Evolutionary conservation across 1,140 invertebrate species (phyloP), one percentile per base, ranked within the genome.

Genomic region (Anthonomus grandis): DNA sequence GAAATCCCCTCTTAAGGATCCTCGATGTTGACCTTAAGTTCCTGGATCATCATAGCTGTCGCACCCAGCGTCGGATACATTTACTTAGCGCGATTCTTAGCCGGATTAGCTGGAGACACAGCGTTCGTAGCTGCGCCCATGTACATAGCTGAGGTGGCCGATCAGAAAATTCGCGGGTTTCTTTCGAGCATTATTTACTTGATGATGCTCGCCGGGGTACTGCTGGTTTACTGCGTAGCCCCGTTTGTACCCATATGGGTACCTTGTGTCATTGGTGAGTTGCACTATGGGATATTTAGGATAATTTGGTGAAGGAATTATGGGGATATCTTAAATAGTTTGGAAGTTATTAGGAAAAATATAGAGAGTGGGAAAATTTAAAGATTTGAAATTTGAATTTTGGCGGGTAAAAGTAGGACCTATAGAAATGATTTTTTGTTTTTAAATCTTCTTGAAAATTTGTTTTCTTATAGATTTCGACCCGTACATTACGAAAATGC

Each of bases 41-140:
- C 84, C 3, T 89, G 85, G 84, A 21, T 74, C 0, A 51, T 82
- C 0, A 84, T 87, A 19, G 68, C 78, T 4, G 63, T 78, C 25
- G 71, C 78, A 5, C 61, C 59, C 1, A 64, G 59, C 12, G 67
- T 78, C 0, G 70, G 70, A 64, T 62, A 77, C 36, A 63, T 82
- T 37, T 81, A 79, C 55, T 39, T 78, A 2, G 85, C 83, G 0
- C 70, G 70, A 53, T 71, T 70, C 34, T 52, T 69, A 5, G 59
- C 65, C 18, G 70, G 70, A 5, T 44, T 69, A 24, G 64, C 62
- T 24, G 62, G 57, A 4, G 65, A 69, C 49, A 64, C 69, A 5
- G 67, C 60, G 4, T 71, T 70, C 37, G 66, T 71, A 22, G 58
- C 64, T 36, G 65, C 65, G 3, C 69, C 70, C 0, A 71, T 70